Base-by-base conservation (phyloP, 2,113 vertebrate species). In the Rattus rattus region DNA sequence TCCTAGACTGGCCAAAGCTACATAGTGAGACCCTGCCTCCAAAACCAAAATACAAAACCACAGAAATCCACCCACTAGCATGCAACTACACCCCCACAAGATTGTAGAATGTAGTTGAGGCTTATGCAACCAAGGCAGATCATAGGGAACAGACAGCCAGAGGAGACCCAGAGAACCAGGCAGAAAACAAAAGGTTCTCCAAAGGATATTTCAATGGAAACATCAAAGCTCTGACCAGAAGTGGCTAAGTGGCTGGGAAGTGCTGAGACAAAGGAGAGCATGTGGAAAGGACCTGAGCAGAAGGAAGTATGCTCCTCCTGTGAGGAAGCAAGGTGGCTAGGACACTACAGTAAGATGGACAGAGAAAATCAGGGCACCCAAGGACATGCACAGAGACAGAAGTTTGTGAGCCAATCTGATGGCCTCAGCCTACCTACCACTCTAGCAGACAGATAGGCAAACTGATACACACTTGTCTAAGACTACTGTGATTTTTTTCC, bases 361-460 rank as follows among this genome's bases (percentile, higher is more conserved):
- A 36, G 20, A 33, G 54, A 1, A 28, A 63, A 20, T 1, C 24
- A 10, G 63, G 33, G 59, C 4, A 0, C 49, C 17, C 16, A 9
- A 30, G 17, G 36, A 10, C 28, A 56, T 1, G 5, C 7, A 9
- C 39, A n/a, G 61, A 67, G 28, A 43, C 7, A 24, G 22, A 7
- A 30, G 5, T 0, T 0, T 9, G 56, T 1, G 14, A 7, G 5
- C 20, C 26, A 5, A 1, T 22, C 36, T 28, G 28, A 43, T 73
- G 61, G 4, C 10, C 0, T 14, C 9, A 4, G 77, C 36, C 1
- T 0, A 11, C 5, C 69, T 16, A 30, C 1, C 0, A 24, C 59
- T 2, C 77, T 0, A 7, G 33, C 0, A 30, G 65, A 11, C 13
- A 39, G 63, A 19, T 17, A 11, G 86, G 39, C 33, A 26, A 1